Percentiles rank a stretch among this genome's conserved stretches.
Conservation (phyloP, 1,140 invertebrate species). For the Venustaconcha ellipsiformis region DNA sequence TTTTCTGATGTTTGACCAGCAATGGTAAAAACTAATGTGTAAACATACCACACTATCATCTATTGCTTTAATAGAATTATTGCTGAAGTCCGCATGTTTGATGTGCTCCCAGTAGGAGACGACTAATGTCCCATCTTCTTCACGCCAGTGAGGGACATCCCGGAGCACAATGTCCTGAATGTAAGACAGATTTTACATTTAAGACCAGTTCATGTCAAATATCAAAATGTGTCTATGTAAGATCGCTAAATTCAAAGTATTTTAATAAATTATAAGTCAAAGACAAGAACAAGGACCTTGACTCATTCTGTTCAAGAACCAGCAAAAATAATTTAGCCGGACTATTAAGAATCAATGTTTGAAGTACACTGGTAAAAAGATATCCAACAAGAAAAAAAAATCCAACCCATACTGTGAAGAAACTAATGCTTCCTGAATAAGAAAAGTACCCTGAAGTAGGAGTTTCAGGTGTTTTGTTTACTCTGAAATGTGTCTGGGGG, state of each 20-base stretch:
- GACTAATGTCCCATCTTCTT: constrained; percentile 60
- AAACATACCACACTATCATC: constrained; percentile 79
- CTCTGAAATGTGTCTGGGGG: too few relatives aligned
- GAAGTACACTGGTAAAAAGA: too few relatives aligned
- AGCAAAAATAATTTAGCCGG: too few relatives aligned
- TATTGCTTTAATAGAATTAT: constrained; percentile 83
- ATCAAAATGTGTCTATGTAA: not conserved
- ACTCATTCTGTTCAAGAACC: too few relatives aligned
- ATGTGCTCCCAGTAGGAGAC: constrained; percentile 75
- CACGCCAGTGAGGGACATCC: constrained; percentile 76
- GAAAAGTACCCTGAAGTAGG: too few relatives aligned
- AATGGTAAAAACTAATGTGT: not conserved
- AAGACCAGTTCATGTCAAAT: not conserved
- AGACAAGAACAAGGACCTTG: not conserved
- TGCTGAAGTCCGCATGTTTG: constrained; percentile 80
- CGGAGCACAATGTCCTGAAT: constrained; percentile 79
- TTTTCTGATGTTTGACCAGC: too few relatives aligned
- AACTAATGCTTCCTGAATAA: too few relatives aligned
- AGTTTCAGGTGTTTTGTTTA: too few relatives aligned
- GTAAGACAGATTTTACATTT: not conserved
- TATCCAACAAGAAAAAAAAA: too few relatives aligned
- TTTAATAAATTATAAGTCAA: not conserved
- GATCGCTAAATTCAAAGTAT: not conserved
- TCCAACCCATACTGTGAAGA: too few relatives aligned
- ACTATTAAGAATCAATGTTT: too few relatives aligned